A percentile compares a stretch with the other conserved stretches of the same genome.
Conservation (phyloP, 1,140 invertebrate species). For the Ostrea edulis region DNA sequence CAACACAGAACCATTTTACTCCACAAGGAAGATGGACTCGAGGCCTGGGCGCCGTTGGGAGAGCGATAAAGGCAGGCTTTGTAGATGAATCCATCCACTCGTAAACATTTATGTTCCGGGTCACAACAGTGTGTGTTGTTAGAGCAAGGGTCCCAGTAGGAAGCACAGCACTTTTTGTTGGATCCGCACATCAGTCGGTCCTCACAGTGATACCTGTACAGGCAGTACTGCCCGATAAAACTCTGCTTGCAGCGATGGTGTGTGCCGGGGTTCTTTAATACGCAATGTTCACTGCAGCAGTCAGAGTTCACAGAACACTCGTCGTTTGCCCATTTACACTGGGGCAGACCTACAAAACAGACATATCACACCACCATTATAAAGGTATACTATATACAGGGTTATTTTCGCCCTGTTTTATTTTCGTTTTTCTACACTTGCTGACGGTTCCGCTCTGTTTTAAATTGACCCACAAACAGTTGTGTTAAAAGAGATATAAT, state of each 20-base stretch:
- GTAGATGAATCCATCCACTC: conserved; percentile 52
- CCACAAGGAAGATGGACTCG: not conserved
- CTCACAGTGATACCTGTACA: conserved; percentile 69
- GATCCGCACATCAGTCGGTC: conserved; percentile 60
- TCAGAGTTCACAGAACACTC: conserved; percentile 59
- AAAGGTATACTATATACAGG: no score
- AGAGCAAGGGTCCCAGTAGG: conserved; percentile 65
- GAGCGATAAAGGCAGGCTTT: conserved; percentile 52
- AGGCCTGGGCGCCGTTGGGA: not conserved
- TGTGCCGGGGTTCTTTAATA: conserved; percentile 66
- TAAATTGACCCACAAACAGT: no score
- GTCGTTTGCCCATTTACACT: conserved; percentile 71
- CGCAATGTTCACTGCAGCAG: conserved; percentile 66
- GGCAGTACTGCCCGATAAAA: conserved; percentile 57
- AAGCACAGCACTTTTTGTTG: conserved; percentile 64
- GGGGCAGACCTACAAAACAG: not conserved
- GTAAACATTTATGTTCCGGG: conserved; percentile 49
- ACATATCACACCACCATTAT: not conserved
- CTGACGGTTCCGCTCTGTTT: no score
- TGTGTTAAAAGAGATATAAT: no score
- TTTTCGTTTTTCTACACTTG: no score
- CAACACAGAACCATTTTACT: not conserved
- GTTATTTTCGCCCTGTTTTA: no score
- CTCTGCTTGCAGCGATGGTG: conserved; percentile 66
- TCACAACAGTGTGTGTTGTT: conserved; percentile 61